Conservation (phyloP, 2,888 invertebrate genomes). For the Scaptomyza tumidula region DNA sequence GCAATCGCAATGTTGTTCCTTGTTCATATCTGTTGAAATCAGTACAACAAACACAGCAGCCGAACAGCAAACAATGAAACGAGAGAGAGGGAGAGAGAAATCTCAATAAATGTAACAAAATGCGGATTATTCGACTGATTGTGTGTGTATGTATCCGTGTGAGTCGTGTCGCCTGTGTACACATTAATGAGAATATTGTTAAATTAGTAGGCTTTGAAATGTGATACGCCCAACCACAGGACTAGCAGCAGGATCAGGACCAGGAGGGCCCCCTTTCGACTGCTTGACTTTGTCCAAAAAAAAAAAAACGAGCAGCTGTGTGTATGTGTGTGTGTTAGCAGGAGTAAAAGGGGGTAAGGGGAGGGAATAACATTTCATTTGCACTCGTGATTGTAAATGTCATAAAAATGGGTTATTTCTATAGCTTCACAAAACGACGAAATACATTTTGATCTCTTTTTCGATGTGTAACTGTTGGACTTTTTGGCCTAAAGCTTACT, state of each 20-base stretch:
- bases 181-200: conserved; percentile 84
- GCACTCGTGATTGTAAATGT: conserved; percentile 51
- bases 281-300: conserved; percentile 66
- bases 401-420: conserved; percentile 74
- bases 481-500: conserved; percentile 67
- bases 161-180: conserved; percentile 65
- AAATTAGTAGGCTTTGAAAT: conserved; percentile 84
- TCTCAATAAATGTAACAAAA: conserved; percentile 77
- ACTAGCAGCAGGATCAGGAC: conserved; percentile 26
- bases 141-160: background rate
- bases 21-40: conserved; percentile 78
- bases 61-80: conserved; percentile 17
- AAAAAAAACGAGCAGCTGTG: conserved; percentile 67
- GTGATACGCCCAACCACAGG: conserved; percentile 82
- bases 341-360: background rate
- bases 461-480: conserved; percentile 1
- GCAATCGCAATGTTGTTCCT: conserved; percentile 29
- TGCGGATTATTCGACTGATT: conserved; percentile 70
- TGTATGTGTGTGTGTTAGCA: conserved; percentile 4
- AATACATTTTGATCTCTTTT: background rate
- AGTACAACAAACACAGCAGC: conserved; percentile 65
- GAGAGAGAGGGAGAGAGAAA: conserved; percentile 22
- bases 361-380: conserved; percentile 34
- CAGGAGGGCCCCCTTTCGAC: conserved; percentile 24
- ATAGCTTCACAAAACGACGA: conserved; percentile 58